Evolutionary conservation across 2,888 invertebrate species (phyloP).

Genomic region (Drosophila stalkeri): DNA sequence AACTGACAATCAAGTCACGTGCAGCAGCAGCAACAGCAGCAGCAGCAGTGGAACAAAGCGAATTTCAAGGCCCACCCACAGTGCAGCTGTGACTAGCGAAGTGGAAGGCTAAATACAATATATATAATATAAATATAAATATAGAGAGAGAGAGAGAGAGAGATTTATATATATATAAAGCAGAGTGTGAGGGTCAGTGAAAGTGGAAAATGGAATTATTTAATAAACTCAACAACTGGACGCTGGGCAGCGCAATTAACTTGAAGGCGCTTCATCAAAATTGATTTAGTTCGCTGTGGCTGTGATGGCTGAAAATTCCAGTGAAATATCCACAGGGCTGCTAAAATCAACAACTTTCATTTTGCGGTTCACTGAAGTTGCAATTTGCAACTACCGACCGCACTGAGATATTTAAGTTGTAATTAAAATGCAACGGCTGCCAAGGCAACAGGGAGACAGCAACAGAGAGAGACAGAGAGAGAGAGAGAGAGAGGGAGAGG

Average conservation of each 20-base stretch:
- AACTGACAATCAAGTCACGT: conserved; percentile 81
- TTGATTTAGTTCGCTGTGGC: conserved; percentile 54
- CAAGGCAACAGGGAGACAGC: conserved; percentile 25
- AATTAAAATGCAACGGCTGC: conserved; percentile 74
- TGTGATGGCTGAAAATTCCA: conserved; percentile 18
- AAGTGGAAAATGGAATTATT: conserved; percentile 44
- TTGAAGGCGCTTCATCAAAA: conserved; percentile 53
- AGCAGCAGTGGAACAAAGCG: conserved; percentile 27
- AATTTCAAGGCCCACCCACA: conserved; percentile 4
- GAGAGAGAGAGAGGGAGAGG: neutral
- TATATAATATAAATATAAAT: neutral
- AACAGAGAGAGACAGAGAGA: conserved; percentile 6
- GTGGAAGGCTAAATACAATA: conserved; percentile 28
- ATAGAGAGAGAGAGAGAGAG: conserved; percentile 1
- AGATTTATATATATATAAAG: neutral
- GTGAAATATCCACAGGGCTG: conserved; percentile 40
- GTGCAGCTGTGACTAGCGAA: neutral
- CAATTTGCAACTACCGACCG: conserved; percentile 68
- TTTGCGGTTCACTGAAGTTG: conserved; percentile 78
- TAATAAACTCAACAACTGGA: conserved; percentile 43
- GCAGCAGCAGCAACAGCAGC: conserved; percentile 27
- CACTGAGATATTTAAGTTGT: conserved; percentile 78
- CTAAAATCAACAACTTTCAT: conserved; percentile 71
- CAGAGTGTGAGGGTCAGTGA: conserved; percentile 39
- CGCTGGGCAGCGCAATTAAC: conserved; percentile 49